phyloP scores from a whole-genome alignment of 2,113 vertebrate genomes.

The Cnemophilus loriae region DNA sequence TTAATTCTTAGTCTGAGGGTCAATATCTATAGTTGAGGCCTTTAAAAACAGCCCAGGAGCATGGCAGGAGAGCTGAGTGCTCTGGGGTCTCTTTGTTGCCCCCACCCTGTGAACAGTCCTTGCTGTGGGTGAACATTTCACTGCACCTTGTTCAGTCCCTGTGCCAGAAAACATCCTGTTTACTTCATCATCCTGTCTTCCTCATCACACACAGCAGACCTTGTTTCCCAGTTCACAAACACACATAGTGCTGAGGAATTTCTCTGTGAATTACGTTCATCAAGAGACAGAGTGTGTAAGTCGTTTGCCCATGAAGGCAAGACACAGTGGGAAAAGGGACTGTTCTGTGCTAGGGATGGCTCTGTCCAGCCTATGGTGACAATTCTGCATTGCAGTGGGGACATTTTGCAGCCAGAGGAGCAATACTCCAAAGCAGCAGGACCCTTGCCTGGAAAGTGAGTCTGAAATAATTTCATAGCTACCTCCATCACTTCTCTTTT shows the following conservation, averaged over 20 bases:
- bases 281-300: background rate
- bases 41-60: background rate
- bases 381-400: background rate
- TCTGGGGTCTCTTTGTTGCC: background rate
- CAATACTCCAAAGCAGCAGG: background rate
- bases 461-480: background rate
- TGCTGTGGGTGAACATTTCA: accelerated
- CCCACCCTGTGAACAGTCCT: background rate
- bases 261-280: background rate
- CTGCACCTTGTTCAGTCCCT: background rate
- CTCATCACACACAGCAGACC: background rate
- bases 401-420: background rate
- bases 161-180: background rate
- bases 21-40: background rate
- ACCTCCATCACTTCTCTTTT: background rate
- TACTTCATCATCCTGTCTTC: background rate
- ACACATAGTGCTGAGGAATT: background rate
- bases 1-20: background rate
- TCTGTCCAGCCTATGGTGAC: background rate
- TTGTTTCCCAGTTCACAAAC: background rate
- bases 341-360: background rate
- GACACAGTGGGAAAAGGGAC: background rate
- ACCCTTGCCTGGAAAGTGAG: background rate
- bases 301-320: background rate
- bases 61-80: background rate